Percentiles rank a stretch among this genome's conserved stretches.
phyloP scores from a whole-genome alignment of 2,113 vertebrate species.

The Raja brachyura region DNA sequence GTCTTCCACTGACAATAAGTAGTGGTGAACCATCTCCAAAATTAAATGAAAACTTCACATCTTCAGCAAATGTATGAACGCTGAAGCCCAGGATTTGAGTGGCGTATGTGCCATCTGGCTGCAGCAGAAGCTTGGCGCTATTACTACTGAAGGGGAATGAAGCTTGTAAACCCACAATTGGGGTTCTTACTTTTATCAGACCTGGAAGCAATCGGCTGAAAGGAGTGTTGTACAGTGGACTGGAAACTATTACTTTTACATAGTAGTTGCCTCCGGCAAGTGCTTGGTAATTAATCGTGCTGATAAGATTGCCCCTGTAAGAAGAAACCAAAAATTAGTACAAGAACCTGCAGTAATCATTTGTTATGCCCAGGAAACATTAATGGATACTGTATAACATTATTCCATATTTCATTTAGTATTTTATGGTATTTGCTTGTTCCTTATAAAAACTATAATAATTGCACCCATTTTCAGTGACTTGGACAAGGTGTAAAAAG shows the following conservation, averaged over 20 bases:
- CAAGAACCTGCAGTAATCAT: not conserved
- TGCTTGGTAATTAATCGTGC: not conserved
- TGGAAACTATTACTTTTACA: not conserved
- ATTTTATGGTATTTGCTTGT: not conserved
- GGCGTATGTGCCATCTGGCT: not conserved
- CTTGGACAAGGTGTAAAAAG: not conserved
- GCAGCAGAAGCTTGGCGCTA: not conserved
- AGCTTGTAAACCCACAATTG: not conserved
- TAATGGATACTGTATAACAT: not conserved
- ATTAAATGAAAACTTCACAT: conserved; percentile 41
- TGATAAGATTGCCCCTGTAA: conserved; percentile 39
- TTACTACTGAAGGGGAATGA: conserved; percentile 35
- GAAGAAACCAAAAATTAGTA: not conserved
- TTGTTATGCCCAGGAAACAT: not conserved
- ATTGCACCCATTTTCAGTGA: not conserved
- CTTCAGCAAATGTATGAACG: conserved; percentile 19
- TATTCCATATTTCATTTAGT: not conserved
- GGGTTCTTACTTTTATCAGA: not conserved
- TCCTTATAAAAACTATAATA: not conserved
- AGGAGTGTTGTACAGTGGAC: conserved; percentile 6
- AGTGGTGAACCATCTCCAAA: conserved; percentile 45
- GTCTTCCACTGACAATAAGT: conserved; percentile 23
- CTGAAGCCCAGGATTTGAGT: conserved; percentile 38
- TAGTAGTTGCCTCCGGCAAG: not conserved
- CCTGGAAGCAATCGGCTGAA: not conserved